Evolutionary conservation across 2,888 invertebrate genomes (phyloP).

Genomic region (Agrenia bidenticulata): DNA sequence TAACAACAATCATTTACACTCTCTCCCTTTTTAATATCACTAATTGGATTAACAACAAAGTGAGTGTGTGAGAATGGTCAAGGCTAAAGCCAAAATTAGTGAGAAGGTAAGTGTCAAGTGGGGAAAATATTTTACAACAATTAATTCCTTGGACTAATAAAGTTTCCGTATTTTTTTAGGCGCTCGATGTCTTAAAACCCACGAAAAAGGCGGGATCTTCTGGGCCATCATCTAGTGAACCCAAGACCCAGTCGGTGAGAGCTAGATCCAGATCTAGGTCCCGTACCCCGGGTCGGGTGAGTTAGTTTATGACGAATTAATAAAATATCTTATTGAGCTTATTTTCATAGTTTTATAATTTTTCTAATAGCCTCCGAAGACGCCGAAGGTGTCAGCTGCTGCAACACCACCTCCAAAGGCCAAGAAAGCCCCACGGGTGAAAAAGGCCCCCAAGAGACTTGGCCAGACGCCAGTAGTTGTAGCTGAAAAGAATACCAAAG

Average conservation of each 20-base stretch:
- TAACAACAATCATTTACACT: background rate
- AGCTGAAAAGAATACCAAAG: constrained; percentile 2
- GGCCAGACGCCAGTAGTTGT: constrained; percentile 27
- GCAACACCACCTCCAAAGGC: constrained; percentile 22
- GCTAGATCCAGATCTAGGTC: constrained; percentile 46
- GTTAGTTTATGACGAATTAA: background rate
- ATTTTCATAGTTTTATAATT: background rate
- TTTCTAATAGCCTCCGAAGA: constrained; percentile 16
- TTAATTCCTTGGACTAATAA: background rate
- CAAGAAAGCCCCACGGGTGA: constrained; percentile 10
- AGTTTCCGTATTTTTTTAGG: constrained; percentile 18
- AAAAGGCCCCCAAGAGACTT: constrained; percentile 32
- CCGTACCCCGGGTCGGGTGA: constrained; percentile 47
- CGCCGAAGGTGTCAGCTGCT: constrained; percentile 17
- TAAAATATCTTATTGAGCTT: background rate
- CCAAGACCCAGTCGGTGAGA: constrained; percentile 13
- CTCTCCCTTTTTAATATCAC: no score
- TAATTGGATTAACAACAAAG: no score
- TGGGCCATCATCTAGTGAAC: constrained; percentile 14
- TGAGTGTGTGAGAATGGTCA: constrained; percentile 36
- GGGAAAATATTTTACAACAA: background rate
- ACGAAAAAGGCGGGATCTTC: constrained; percentile 28
- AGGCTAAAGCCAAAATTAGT: constrained; percentile 46
- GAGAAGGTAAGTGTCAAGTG: constrained; percentile 39
- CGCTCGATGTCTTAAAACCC: constrained; percentile 40